Evolutionary conservation across 1,140 invertebrate species (phyloP).

Genomic region (Nephotettix cincticeps): DNA sequence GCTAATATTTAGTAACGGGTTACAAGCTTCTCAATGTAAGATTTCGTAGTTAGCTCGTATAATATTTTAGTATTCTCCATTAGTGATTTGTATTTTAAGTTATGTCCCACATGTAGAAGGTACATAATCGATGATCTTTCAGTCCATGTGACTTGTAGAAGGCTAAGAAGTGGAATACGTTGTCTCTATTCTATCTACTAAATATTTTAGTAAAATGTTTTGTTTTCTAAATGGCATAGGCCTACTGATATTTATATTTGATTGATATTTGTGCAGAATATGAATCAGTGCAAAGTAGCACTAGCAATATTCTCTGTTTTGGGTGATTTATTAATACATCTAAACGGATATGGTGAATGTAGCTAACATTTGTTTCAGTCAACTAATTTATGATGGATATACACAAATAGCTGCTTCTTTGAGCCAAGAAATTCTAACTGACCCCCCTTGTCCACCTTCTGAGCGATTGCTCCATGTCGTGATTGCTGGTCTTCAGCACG

Average conservation of each 20-base stretch:
- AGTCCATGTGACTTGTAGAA: too few species aligned
- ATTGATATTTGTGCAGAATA: constrained; percentile 1
- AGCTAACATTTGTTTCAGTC: constrained; percentile 60
- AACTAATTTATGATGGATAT: constrained; percentile 91
- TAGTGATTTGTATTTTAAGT: constrained; percentile 2
- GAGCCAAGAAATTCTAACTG: constrained; percentile 76
- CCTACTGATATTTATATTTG: not conserved
- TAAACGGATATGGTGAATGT: constrained; percentile 23
- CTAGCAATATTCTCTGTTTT: constrained; percentile 3
- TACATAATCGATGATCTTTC: not conserved
- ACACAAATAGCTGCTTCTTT: constrained; percentile 84
- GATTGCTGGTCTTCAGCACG: constrained; percentile 79
- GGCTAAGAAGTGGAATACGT: too few species aligned
- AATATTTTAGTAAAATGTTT: not conserved
- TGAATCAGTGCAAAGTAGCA: not conserved
- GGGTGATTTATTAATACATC: not conserved
- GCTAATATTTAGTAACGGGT: constrained; percentile 20
- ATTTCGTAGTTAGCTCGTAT: constrained; percentile 24
- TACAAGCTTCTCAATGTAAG: constrained; percentile 20
- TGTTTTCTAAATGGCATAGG: not conserved
- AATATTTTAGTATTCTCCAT: not conserved
- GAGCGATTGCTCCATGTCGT: constrained; percentile 87
- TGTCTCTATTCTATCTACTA: not conserved
- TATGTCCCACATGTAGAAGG: constrained; percentile 24
- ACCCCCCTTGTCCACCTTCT: constrained; percentile 92